Evolutionary conservation across 2,113 vertebrate species (phyloP).

Genomic region (Ageneiosus marmoratus): DNA sequence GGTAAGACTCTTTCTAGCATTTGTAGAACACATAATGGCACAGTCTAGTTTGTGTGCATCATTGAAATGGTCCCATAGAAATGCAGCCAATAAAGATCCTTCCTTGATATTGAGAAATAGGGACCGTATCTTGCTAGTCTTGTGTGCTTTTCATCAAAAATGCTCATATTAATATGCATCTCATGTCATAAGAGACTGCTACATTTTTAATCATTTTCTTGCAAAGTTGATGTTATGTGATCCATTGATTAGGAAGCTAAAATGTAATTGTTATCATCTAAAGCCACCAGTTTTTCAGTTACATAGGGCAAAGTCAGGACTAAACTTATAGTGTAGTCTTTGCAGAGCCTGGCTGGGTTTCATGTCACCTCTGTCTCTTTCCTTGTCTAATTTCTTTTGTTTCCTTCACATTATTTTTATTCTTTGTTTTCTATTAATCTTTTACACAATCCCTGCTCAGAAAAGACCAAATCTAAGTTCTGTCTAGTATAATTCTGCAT

Average conservation of each 20-base stretch:
- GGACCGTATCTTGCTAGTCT: neutral
- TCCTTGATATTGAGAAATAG: no score
- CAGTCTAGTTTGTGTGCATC: no score
- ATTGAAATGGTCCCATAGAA: no score
- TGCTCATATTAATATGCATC: neutral
- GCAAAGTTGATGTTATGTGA: neutral
- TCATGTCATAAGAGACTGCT: no score
- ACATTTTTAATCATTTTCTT: neutral
- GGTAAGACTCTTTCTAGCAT: no score
- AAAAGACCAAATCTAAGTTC: neutral
- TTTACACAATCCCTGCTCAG: neutral
- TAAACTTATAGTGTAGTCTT: neutral
- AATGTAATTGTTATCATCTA: neutral
- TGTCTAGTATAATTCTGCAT: neutral
- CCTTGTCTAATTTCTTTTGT: neutral
- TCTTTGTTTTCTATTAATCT: neutral
- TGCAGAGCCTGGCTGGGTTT: neutral
- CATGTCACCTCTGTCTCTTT: neutral
- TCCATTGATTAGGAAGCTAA: neutral
- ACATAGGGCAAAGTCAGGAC: neutral
- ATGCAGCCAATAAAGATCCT: no score
- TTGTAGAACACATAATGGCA: no score
- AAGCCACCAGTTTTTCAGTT: neutral
- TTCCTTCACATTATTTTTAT: neutral
- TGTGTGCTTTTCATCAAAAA: neutral